Percentiles rank a stretch among this genome's conserved stretches.
These are phyloP conservation scores for Mus caroli DNA, from an alignment of 2,797 vertebrate genomes.

Conservation along the genomic window DNA sequence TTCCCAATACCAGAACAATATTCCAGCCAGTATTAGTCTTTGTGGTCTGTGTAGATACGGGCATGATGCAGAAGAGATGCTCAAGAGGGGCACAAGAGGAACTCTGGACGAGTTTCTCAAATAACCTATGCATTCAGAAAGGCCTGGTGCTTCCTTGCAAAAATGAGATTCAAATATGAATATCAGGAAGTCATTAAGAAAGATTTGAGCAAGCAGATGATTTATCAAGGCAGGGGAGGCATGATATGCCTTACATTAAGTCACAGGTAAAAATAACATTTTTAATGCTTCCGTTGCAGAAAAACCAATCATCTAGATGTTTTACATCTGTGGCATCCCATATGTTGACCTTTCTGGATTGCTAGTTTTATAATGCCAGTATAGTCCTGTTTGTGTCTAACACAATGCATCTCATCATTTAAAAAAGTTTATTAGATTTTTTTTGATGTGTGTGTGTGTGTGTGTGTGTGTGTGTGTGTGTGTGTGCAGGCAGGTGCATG, in stretches of 20 bases:
- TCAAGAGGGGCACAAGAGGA: neutral
- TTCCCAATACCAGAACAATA: neutral
- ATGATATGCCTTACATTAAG: slow-evolving; percentile 58
- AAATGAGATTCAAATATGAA: neutral
- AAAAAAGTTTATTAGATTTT: neutral
- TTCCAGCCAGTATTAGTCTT: neutral
- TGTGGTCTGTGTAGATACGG: slow-evolving; percentile 22
- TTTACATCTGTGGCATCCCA: slow-evolving; percentile 58
- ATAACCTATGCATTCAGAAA: neutral
- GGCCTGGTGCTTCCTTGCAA: neutral
- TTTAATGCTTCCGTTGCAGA: slow-evolving; percentile 61
- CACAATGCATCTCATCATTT: neutral
- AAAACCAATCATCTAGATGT: slow-evolving; percentile 39
- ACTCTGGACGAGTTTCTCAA: neutral
- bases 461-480: neutral
- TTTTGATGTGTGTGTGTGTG: neutral
- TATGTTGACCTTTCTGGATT: slow-evolving; percentile 65
- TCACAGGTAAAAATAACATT: slow-evolving; percentile 59
- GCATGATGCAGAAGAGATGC: neutral
- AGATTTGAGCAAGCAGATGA: slow-evolving; percentile 60
- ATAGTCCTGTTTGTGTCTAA: slow-evolving; percentile 43
- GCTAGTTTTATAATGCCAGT: slow-evolving; percentile 67
- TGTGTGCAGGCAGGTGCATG: neutral
- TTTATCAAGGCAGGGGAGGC: slow-evolving; percentile 48
- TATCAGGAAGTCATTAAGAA: slow-evolving; percentile 46